Conservation (phyloP, 2,113 vertebrate species). For the Piprites chloris region DNA sequence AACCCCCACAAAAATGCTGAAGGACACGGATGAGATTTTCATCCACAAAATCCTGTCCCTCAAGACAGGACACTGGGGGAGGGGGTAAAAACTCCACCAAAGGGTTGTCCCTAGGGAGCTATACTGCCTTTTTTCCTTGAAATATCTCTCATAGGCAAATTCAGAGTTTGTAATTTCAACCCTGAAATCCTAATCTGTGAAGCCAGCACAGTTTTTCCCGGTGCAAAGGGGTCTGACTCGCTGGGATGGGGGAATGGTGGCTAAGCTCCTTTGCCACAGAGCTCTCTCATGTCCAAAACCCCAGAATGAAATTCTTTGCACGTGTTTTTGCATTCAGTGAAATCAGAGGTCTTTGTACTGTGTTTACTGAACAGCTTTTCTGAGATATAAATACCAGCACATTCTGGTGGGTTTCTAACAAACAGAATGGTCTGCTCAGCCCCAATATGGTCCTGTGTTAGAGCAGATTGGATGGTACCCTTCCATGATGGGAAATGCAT, state of each 20-base stretch:
- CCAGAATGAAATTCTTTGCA: slow-evolving; percentile 17
- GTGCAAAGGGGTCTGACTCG: neutral
- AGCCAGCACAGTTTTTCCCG: neutral
- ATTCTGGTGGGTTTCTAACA: slow-evolving; percentile 41
- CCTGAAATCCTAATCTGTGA: neutral
- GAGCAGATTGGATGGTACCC: slow-evolving; percentile 41
- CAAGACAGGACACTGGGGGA: neutral
- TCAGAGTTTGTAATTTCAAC: neutral
- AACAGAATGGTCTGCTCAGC: slow-evolving; percentile 41
- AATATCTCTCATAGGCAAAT: neutral
- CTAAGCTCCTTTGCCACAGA: neutral
- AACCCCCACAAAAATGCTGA: neutral
- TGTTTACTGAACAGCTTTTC: slow-evolving; percentile 67
- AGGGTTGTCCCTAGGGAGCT: neutral
- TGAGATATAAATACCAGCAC: slow-evolving; percentile 58
- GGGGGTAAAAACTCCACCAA: accelerated
- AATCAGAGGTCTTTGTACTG: slow-evolving; percentile 45
- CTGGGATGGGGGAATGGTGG: neutral
- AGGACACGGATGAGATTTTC: neutral
- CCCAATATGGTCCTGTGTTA: slow-evolving; percentile 54
- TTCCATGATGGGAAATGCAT: slow-evolving; percentile 5
- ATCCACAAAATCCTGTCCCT: neutral
- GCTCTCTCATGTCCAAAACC: neutral
- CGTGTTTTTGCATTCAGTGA: neutral
- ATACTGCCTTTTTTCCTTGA: neutral